Conservation (phyloP, 2,113 vertebrate species). For the Struthidea cinerea region DNA sequence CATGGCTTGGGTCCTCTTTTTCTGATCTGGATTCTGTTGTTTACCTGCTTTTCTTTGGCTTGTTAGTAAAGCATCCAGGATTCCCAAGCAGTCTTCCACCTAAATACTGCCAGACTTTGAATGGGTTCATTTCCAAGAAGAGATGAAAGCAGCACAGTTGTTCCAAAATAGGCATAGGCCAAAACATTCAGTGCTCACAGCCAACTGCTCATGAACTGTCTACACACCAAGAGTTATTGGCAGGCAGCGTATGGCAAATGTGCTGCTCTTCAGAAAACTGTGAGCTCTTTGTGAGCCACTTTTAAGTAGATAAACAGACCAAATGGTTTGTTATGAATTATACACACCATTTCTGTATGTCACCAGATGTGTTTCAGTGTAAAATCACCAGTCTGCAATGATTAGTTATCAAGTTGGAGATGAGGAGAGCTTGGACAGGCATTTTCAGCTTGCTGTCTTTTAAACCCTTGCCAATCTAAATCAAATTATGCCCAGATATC, state of each 20-base stretch:
- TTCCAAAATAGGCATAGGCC: conserved; percentile 50
- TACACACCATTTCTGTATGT: not conserved
- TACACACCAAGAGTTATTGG: conserved; percentile 36
- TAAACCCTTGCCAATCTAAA: not conserved
- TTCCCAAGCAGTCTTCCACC: conserved; percentile 1
- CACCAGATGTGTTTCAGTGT: conserved; percentile 50
- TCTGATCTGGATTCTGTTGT: not conserved
- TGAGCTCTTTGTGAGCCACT: conserved; percentile 10
- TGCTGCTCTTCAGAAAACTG: conserved; percentile 38
- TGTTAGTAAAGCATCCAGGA: not conserved
- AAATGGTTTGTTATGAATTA: conserved; percentile 22
- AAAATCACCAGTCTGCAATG: not conserved
- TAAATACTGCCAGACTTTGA: not conserved
- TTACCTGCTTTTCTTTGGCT: not conserved
- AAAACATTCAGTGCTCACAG: not conserved
- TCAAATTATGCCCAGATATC: not conserved
- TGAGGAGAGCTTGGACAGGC: not conserved
- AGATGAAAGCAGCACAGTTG: not conserved
- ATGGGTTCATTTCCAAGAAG: not conserved
- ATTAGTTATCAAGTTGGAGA: not conserved
- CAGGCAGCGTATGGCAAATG: conserved; percentile 27
- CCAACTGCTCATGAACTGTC: conserved; percentile 35
- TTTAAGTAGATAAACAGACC: conserved; percentile 8
- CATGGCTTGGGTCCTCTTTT: not conserved
- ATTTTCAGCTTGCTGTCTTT: not conserved